Evolutionary conservation across 2,888 invertebrate species (phyloP).

Genomic region (Zaprionus obscuricornis): DNA sequence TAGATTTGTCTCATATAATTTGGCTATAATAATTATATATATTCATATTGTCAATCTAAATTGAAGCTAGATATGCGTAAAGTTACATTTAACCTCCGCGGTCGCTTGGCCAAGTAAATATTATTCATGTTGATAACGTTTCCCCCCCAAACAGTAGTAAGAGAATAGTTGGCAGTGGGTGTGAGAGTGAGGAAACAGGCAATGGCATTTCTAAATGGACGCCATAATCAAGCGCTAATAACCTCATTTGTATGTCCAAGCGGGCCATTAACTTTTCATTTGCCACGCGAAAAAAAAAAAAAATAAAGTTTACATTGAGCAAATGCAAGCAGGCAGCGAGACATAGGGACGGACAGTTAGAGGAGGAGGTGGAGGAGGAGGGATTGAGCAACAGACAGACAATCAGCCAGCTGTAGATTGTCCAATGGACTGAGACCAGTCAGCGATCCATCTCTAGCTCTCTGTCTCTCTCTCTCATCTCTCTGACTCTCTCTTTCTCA

Average conservation of each 20-base stretch:
- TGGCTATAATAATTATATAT: no score
- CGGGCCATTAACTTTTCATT: constrained; percentile 74
- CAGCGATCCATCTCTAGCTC: constrained; percentile 52
- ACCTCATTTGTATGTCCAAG: constrained; percentile 71
- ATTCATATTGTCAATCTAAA: no score
- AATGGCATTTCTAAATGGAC: constrained; percentile 59
- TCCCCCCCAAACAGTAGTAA: no score
- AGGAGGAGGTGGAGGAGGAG: no score
- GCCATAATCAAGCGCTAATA: constrained; percentile 74
- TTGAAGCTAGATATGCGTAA: no score
- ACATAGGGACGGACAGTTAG: neutral
- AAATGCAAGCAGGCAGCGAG: constrained; percentile 25
- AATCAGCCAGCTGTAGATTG: constrained; percentile 26
- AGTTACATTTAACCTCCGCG: no score
- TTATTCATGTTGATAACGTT: no score
- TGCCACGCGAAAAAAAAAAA: constrained; percentile 48
- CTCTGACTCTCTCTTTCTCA: neutral
- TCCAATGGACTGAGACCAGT: constrained; percentile 42
- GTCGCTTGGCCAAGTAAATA: no score
- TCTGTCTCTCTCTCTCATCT: constrained; percentile 5
- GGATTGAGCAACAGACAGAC: neutral
- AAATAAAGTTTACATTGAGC: constrained; percentile 25
- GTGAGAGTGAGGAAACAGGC: no score
- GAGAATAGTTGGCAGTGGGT: no score
- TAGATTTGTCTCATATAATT: no score